Base-by-base conservation (phyloP, 2,113 vertebrate genomes). In the Ranitomeya imitator region DNA sequence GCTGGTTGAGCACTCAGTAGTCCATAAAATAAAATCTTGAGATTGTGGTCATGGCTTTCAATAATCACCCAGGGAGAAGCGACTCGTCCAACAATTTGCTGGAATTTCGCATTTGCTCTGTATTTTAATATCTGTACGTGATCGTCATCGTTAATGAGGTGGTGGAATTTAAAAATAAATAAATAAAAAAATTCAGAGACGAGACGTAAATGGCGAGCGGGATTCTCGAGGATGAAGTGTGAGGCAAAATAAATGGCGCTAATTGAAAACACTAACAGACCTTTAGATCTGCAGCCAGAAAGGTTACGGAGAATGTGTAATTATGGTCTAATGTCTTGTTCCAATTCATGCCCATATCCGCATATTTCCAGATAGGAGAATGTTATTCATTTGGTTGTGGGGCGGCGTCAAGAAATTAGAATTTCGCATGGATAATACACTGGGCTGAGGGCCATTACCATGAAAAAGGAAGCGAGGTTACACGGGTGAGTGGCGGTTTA, bases 231-330 rank as follows among this genome's bases (percentile, higher is more conserved):
- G 19, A 37, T 11, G 18, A n/a, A 51, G 19, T 52, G 11, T 21
- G 15, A 80, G 55, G 57, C 12, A 54, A 51, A 84, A 84, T 26
- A 84, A 63, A 83, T 83, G 31, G 60, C 19, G 26, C 31, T 83
- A 83, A 83, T 52, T 52, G 81, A 67, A 81, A 81, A 61, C 57
- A 81, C 55, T 60, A 59, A 31, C 79, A 80, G 61, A 69, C 81
- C 81, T 63, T 84, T 55, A 67, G 67, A 71, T 84, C 63, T 55
- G 63, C 37, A 16, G 81, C 12, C 54, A 59, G 52, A 59, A 79
- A 83, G 82, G 82, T 84, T 69, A 84, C 65, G 6, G 63, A 26
- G 45, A 71, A 71, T 71, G n/a, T 84, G 82, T 69, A 84, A 84
- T 84, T 84, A 84, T 51, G 9, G 63, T 5, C 63, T 69, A 84